Base-by-base conservation (phyloP, 1,140 invertebrate species). In the Babylonia areolata region DNA sequence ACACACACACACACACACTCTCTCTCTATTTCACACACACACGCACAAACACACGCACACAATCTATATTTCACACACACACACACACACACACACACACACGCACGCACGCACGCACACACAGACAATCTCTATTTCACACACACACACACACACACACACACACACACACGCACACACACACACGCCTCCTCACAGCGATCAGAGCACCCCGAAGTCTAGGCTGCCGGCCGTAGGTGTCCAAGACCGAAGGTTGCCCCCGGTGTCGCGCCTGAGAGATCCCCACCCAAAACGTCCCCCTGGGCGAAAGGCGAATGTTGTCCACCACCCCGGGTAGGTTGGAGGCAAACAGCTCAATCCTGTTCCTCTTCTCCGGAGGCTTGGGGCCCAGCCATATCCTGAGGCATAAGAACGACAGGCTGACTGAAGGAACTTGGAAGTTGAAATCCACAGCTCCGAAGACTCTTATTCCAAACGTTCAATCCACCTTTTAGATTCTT, bases 301-400 rank as follows among this genome's bases (percentile, higher is more conserved):
- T 93, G 33, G 95, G 95, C 95, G 89, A 97, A 96, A 93, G 96
- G 96, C 75, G 98, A 92, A 92, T 97, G 95, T 94, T 97, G 96
- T 91, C 97, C 96, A 51, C 95, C 88, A 87, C 35, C 9, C 92
- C 92, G 2, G 92, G 92, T 3, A 92, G 85, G 54, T 92, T 92
- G n/a, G 90, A 85, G 35, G 88, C 87, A 73, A 92, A 90, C 23
- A 88, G 58, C 54, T 90, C 88, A 58, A 92, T 64, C n/a, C 42
- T 84, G n/a, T 89, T 90, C 71, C 69, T 95, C 87, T 97, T 95
- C 87, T 97, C 97, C 31, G 40, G 42, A 2, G 40, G n/a, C 3
- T 73, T 78, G 58, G 75, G 42, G 11, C 46, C 58, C 79, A 87
- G 0, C 73, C 90, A 91, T 40, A 35, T 79, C 54, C n/a, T 80